A percentile compares a stretch with the other conserved stretches of the same genome.
Conservation (phyloP, 2,797 vertebrate genomes). For the Delichon dasypus region DNA sequence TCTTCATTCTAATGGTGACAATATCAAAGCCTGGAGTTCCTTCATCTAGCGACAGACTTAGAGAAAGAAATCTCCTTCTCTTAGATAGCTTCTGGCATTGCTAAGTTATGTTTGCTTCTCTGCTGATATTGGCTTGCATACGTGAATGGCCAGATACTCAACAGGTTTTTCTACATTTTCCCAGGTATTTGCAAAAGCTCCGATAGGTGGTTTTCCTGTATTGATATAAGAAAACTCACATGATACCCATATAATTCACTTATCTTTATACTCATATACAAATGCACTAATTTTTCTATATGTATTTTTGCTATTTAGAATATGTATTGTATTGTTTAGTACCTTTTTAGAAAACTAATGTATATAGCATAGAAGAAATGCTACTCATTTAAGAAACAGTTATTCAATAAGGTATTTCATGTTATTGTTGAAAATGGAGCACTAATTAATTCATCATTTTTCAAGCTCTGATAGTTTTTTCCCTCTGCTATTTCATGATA, state of each 20-base stretch:
- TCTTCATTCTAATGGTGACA: neutral
- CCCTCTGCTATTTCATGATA: neutral
- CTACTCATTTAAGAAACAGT: neutral
- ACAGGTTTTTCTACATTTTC: neutral
- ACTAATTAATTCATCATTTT: neutral
- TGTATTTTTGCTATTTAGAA: neutral
- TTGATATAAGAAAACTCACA: neutral
- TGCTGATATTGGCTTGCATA: neutral
- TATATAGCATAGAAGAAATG: neutral
- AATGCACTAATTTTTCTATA: neutral
- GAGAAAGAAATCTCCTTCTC: neutral
- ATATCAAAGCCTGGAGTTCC: neutral
- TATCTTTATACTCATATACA: neutral
- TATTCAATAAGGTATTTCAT: neutral
- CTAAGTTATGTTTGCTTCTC: neutral
- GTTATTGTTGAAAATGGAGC: neutral
- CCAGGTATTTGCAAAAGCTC: neutral
- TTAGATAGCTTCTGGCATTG: neutral
- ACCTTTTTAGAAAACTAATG: neutral
- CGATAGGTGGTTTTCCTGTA: neutral
- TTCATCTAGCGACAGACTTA: neutral
- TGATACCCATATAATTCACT: neutral
- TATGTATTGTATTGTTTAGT: rapidly evolving
- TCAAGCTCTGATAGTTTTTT: neutral
- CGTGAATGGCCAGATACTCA: neutral